phyloP scores from a whole-genome alignment of 2,113 vertebrate species.

The Balaenoptera acutorostrata region DNA sequence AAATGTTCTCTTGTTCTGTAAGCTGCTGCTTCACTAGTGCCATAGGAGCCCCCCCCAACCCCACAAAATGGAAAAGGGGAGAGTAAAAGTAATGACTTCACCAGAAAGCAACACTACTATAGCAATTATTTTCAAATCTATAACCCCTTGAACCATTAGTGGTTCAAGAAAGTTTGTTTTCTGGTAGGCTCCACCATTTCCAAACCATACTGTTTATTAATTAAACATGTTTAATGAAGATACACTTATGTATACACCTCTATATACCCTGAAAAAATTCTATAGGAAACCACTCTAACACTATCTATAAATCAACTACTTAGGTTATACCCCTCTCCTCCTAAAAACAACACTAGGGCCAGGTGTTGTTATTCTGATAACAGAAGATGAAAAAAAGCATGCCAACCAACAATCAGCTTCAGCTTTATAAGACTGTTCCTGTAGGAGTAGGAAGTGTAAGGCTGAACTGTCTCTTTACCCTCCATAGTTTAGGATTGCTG shows the following conservation, averaged over 20 bases:
- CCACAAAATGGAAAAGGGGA: background rate
- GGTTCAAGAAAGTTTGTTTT: background rate
- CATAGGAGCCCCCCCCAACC: background rate
- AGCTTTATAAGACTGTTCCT: constrained; percentile 7
- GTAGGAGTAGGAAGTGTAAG: background rate
- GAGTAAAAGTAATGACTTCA: constrained; percentile 11
- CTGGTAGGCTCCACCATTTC: constrained; percentile 21
- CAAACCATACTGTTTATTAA: constrained; percentile 23
- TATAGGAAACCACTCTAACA: background rate
- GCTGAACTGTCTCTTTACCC: constrained; percentile 6
- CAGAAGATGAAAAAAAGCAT: background rate
- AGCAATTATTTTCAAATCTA: constrained; percentile 17
- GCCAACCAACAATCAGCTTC: background rate
- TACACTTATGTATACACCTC: background rate
- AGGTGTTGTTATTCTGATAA: background rate
- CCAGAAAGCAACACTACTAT: background rate
- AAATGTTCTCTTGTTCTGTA: constrained; percentile 29
- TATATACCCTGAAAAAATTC: background rate
- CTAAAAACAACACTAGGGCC: background rate
- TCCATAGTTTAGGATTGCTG: background rate
- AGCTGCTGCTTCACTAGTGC: background rate
- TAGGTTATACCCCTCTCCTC: background rate
- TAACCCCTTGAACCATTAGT: background rate
- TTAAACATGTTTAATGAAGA: background rate
- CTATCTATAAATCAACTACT: background rate